Evolutionary conservation across 1,140 invertebrate genomes (phyloP).

Genomic region (Nasonia longicornis): DNA sequence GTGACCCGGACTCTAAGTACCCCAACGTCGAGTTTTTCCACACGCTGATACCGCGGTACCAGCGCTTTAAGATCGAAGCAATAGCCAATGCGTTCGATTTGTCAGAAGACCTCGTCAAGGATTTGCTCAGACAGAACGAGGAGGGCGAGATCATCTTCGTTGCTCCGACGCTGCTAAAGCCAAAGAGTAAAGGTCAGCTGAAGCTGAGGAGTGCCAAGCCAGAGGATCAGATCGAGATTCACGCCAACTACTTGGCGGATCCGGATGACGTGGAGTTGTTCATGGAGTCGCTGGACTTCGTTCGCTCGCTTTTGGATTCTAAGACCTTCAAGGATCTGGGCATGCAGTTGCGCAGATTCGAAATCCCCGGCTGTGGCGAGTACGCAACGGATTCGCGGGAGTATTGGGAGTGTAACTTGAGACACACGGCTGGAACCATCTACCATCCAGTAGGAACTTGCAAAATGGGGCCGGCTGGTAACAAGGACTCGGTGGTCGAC

Average conservation of each 20-base stretch:
- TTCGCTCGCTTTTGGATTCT: slow-evolving; percentile 51
- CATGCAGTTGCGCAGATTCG: slow-evolving; percentile 37
- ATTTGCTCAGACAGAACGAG: slow-evolving; percentile 47
- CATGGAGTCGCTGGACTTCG: slow-evolving; percentile 51
- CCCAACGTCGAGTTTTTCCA: slow-evolving; percentile 59
- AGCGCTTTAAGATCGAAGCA: slow-evolving; percentile 21
- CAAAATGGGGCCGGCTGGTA: slow-evolving; percentile 70
- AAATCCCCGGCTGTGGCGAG: slow-evolving; percentile 51
- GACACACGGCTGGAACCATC: slow-evolving; percentile 64
- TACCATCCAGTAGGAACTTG: slow-evolving; percentile 68
- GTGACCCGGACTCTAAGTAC: slow-evolving; percentile 55
- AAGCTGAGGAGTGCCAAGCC: slow-evolving; percentile 72
- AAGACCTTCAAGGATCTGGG: slow-evolving; percentile 55
- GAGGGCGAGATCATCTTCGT: slow-evolving; percentile 57
- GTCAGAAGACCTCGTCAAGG: slow-evolving; percentile 46
- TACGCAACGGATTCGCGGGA: slow-evolving; percentile 58
- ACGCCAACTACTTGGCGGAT: slow-evolving; percentile 76
- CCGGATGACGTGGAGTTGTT: slow-evolving; percentile 66
- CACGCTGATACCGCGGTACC: slow-evolving; percentile 45
- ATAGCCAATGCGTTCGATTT: slow-evolving; percentile 44
- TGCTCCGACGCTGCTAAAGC: slow-evolving; percentile 65
- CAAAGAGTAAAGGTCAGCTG: slow-evolving; percentile 71
- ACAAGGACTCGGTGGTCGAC: slow-evolving; percentile 78
- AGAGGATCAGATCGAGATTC: slow-evolving; percentile 75
- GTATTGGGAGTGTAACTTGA: slow-evolving; percentile 70